These are phyloP conservation scores for Tanytarsus gracilentus DNA, from an alignment of 2,888 invertebrate species.

Conservation along the genomic window DNA sequence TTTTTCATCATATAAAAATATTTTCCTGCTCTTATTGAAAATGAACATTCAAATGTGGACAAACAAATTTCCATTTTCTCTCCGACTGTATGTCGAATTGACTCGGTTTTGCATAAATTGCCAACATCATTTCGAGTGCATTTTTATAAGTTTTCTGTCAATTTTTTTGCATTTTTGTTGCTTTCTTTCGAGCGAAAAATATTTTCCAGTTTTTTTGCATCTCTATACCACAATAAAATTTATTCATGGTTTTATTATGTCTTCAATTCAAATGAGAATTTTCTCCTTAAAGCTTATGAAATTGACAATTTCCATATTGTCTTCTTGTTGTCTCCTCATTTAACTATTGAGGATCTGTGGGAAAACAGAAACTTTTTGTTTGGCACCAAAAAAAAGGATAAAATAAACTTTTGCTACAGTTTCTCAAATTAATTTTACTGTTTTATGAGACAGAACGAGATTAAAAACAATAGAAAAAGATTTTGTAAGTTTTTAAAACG, in stretches of 20 bases:
- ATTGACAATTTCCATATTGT: constrained; percentile 20
- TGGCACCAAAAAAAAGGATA: no score
- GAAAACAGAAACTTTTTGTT: no score
- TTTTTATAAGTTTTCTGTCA: constrained; percentile 4
- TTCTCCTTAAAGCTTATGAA: not conserved
- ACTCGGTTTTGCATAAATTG: constrained; percentile 15
- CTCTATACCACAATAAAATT: constrained; percentile 6
- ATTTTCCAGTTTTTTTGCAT: not conserved
- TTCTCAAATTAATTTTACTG: no score
- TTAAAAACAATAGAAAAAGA: no score
- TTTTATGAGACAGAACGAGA: no score
- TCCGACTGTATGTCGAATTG: not conserved
- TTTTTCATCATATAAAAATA: no score
- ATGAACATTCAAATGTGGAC: not conserved
- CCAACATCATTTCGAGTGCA: constrained; percentile 4
- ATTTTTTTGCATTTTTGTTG: not conserved
- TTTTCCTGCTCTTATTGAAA: no score
- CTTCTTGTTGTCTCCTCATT: not conserved
- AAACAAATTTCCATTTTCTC: constrained; percentile 17
- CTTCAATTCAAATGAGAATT: no score
- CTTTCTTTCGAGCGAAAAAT: not conserved
- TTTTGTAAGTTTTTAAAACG: no score
- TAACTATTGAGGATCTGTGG: no score
- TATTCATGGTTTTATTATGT: constrained; percentile 20
- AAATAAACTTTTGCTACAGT: no score